Base-by-base conservation (phyloP, 1,140 invertebrate species). In the Pseudobourletiella spinata region DNA sequence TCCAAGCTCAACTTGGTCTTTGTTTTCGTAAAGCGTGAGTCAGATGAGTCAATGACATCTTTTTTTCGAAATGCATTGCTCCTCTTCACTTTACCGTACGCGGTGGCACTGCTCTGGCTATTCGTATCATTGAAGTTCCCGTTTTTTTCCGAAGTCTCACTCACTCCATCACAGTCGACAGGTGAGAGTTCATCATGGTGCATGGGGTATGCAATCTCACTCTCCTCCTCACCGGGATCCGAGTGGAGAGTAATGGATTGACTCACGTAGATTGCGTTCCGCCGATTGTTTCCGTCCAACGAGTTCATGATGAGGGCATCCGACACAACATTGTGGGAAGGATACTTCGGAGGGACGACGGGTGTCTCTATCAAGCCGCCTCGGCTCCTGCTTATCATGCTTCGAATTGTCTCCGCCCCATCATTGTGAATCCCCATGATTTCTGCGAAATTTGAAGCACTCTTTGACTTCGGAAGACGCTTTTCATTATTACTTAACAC, bases 241-340 rank as follows among this genome's bases (percentile, higher is more conserved):
- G 16, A 24, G 29, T 51, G 42, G 25, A 59, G 22, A 20, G 55
- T 59, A 20, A 61, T 30, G 1, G 62, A 58, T 29, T 64, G 59
- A 25, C 63, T 65, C 16, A 68, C 44, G 32, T 68, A 68, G 55
- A 68, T 68, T n/a, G 58, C 66, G 52, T 67, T 67, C 20, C 66
- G 14, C 32, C 58, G 16, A 46, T 46, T 61, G 24, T 61, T 35
- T 15, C 2, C 16, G 26, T 35, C 22, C 18, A 2, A 29, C 30
- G 16, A 14, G 3, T 11, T 4, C 52, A 35, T 8, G 6, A 32
- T 11, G 15, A 48, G 22, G 46, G 16, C 6, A 55, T 18, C n/a
- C 18, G 26, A 8, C 2, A 35, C 52, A 3, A n/a, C 3, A 11
- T 32, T n/a, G 39, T 29, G 52, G 15, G 30, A 6, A 20, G 14